Base-by-base conservation (phyloP, 2,888 invertebrate genomes). In the Thymelicus lineola region DNA sequence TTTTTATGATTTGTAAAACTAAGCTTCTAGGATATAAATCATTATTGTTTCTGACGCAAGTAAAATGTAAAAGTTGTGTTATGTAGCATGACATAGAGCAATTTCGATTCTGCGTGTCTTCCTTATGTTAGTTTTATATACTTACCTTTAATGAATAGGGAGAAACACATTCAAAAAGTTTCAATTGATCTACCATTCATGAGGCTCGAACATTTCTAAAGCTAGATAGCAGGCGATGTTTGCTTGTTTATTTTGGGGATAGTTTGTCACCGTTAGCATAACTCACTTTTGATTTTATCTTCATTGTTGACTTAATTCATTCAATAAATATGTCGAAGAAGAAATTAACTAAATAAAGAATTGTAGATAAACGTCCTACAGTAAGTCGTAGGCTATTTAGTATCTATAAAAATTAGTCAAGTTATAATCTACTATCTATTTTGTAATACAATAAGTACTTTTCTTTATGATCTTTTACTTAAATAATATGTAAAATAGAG, bases 181-280 rank as follows among this genome's bases (percentile, higher is more conserved):
- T 70, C 66, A 70, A 66, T 66, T 65, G 66, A 61, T 61, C 55
- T 46, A 61, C 15, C 46, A 61, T 70, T 70, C 60, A 60, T 61
- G 55, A 38, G 55, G 42, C 58, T n/a, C 50, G 50, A 70, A 64
- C 48, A 17, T 53, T 60, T 14, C 20, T 46, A 69, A 69, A 17
- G 50, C 42, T 62, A 4, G 38, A 45, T 53, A 46, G 20, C 58
- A 69, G 62, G 68, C 68, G 55, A 68, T 55, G 42, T 15, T 64
- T 63, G 12, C n/a, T 20, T 46, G n/a, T 61, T 61, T 14, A 61
- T 46, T 61, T 61, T 61, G 60, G 38, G 28, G 9, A 48, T 12
- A n/a, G 42, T 55, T 15, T 12, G 12, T 12, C 10, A 12, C 12
- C 10, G 12, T 42, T 42, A 42, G 9, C 9, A 12, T 12, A 42